Evolutionary conservation across 2,888 invertebrate genomes (phyloP), one percentile per base, ranked within the genome.

Genomic region (Euclidia mi): DNA sequence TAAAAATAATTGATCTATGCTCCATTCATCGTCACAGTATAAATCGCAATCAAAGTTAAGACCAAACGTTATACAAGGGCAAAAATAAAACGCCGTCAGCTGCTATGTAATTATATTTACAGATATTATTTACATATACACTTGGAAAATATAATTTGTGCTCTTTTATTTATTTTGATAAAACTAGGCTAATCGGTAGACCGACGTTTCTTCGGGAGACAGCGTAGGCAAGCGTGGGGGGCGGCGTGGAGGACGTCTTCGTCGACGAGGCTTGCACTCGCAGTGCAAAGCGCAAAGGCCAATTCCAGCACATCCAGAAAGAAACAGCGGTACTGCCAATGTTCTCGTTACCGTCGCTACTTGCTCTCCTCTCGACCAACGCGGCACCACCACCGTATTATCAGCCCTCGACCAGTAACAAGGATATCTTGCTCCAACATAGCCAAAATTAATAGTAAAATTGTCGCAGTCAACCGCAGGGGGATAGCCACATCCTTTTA

Each of bases 261-360:
- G 95, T 71, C 96, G 95, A 76, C 96, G 95, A 91, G 97, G 90
- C 71, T 96, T 95, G 90, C 98, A 98, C 90, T 98, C 98, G 90
- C 98, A 98, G 89, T 98, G 98, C 96, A 98, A 96, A 56, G 98
- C 96, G 90, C 98, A 98, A 57, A 98, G 95, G 20, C 97, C 97
- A 71, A 98, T 96, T 53, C 98, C 98, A 67, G 98, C 97, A 78
- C 97, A 97, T 71, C 97, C 95, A 49, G 98, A 97, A 81, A 98
- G 95, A 81, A 97, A 97, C 91, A 98, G 96, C 62, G 98, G 98
- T 76, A 98, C 96, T 55, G 97, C 97, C 90, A 98, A 96, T 87
- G 97, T 98, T 89, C 98, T 96, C 71, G 98, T 96, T 79, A 98
- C 98, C 71, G 97, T 96, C 59, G 97, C 96, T 72, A 97, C 96